Percentiles rank a stretch among this genome's conserved stretches.
Conservation (phyloP, 2,113 vertebrate genomes). For the Trogon surrucura region DNA sequence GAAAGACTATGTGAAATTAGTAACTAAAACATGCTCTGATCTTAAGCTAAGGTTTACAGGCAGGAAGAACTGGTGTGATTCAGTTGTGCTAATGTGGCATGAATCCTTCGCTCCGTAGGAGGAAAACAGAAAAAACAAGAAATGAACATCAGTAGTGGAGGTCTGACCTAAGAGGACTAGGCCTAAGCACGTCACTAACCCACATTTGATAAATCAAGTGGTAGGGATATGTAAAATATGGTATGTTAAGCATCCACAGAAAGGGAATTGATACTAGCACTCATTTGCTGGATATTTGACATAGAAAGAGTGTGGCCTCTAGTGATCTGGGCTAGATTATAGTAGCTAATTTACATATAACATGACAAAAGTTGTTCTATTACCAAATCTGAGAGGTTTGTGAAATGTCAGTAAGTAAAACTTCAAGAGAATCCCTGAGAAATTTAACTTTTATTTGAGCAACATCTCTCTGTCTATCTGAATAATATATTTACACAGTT, state of each 20-base stretch:
- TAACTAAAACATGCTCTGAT: background rate
- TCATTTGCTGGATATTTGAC: background rate
- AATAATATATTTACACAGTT: background rate
- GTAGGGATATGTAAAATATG: background rate
- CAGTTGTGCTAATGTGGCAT: background rate
- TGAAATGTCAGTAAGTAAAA: background rate
- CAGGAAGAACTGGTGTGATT: background rate
- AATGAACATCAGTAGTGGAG: background rate
- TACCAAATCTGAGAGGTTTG: accelerated
- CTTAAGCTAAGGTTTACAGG: background rate
- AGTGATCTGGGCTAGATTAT: background rate
- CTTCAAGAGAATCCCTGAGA: background rate
- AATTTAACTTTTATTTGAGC: background rate
- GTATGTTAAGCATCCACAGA: background rate
- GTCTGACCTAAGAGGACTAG: background rate
- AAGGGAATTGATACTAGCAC: background rate
- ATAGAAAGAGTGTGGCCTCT: background rate
- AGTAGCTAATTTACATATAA: background rate
- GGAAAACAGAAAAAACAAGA: background rate
- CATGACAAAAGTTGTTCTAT: background rate
- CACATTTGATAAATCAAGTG: background rate
- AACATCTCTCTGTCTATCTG: background rate
- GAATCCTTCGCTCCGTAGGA: accelerated
- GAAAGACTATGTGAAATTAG: background rate
- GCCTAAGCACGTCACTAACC: background rate